phyloP scores from a whole-genome alignment of 2,888 invertebrate species.

The Apamea anceps region DNA sequence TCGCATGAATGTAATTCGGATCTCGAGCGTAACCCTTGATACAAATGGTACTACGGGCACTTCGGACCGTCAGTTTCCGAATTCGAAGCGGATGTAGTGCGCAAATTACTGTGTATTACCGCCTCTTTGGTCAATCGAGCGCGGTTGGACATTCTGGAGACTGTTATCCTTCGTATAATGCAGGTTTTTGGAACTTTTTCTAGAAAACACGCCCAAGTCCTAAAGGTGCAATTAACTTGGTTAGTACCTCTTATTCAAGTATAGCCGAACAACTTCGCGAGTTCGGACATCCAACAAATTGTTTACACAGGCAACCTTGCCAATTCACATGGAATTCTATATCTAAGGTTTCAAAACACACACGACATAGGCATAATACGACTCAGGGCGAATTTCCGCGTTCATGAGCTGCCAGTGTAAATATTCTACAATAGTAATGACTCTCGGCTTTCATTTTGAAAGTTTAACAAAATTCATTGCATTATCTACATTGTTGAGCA shows the following conservation, averaged over 20 bases:
- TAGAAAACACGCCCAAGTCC: neutral
- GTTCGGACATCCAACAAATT: neutral
- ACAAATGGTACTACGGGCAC: neutral
- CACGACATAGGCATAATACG: neutral
- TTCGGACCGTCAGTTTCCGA: neutral
- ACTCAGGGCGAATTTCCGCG: neutral
- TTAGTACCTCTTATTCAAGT: neutral
- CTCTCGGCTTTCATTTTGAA: neutral
- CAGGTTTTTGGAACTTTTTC: neutral
- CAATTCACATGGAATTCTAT: neutral
- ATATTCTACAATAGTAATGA: neutral
- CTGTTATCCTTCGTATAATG: neutral
- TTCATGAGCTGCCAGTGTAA: neutral
- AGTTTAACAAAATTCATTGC: neutral
- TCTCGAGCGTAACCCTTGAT: neutral
- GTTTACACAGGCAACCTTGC: neutral
- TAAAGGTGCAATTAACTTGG: neutral
- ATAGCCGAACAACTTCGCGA: neutral
- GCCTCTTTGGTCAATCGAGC: neutral
- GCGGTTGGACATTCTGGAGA: neutral
- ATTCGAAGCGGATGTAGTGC: neutral
- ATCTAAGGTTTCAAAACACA: slow-evolving; percentile 7
- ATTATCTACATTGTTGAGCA: neutral
- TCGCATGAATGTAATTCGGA: neutral
- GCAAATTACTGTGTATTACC: neutral